These are phyloP conservation scores for Invenusta paracnida DNA, from an alignment of 2,888 invertebrate genomes.

Conservation along the genomic window DNA sequence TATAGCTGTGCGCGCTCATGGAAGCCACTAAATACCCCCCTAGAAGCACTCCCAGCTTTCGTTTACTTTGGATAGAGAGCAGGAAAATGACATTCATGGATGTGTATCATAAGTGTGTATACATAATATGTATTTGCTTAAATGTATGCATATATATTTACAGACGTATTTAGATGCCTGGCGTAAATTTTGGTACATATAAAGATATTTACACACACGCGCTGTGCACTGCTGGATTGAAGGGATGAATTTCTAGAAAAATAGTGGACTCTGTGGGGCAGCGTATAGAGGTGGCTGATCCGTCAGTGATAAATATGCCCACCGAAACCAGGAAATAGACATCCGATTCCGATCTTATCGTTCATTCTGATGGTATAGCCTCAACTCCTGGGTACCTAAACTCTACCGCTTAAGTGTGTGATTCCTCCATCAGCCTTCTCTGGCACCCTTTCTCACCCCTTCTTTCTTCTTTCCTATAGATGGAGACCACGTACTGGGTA, in stretches of 20 bases:
- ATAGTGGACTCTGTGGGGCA: not conserved
- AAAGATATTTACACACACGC: too few relatives aligned
- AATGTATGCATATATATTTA: not conserved
- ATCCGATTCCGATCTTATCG: not conserved
- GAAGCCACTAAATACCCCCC: conserved; percentile 26
- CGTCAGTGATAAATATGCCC: not conserved
- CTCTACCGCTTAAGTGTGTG: too few relatives aligned
- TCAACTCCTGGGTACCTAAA: not conserved
- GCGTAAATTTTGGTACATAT: too few relatives aligned
- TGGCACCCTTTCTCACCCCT: too few relatives aligned
- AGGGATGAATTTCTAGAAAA: conserved; percentile 24
- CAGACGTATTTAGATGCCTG: not conserved
- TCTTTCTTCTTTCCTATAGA: too few relatives aligned
- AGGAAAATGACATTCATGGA: not conserved
- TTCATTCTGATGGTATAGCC: not conserved
- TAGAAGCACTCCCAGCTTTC: not conserved
- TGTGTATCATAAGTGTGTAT: not conserved
- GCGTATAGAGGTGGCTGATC: not conserved
- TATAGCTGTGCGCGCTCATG: too few relatives aligned
- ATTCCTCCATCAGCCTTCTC: too few relatives aligned
- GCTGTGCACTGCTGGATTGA: too few relatives aligned
- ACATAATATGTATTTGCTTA: not conserved
- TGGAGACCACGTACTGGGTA: too few relatives aligned
- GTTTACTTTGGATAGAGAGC: not conserved
- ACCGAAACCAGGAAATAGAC: not conserved